Evolutionary conservation across 2,797 vertebrate genomes (phyloP), one percentile per base, ranked within the genome.

Genomic region (Chelmon rostratus): DNA sequence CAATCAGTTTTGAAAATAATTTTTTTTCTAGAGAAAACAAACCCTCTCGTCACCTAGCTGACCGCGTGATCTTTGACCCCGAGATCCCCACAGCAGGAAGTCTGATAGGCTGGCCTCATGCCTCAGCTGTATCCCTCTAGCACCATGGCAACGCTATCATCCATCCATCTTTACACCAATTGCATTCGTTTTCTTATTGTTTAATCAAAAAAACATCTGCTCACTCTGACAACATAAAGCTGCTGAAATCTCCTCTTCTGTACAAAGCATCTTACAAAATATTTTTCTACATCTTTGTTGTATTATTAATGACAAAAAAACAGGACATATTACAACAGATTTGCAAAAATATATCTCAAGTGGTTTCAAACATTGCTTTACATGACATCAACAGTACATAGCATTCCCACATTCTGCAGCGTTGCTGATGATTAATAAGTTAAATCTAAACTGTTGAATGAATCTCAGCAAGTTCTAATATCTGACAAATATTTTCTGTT

Each of bases 241-340:
- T 59, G 10, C 16, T 58, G 62, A 61, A 73, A 33, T 74, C 47
- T 80, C 54, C 47, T 80, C 54, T 83, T 73, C 59, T 91, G 84
- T 92, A 90, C 85, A 92, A 88, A 88, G 59, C 79, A 69, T 86
- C 40, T 84, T 81, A 89, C 58, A 92, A 88, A 88, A 87, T 69
- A 70, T 40, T 67, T 76, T 78, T 89, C 56, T 57, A 88, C 76
- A 87, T 85, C 37, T 76, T 70, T 81, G 69, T 71, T 75, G 7
- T 31, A 79, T 83, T 49, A 67, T 68, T 78, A 72, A 68, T n/a
- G 21, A 68, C 21, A 59, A 77, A 16, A 49, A 4, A 19, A 40
- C 61, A 69, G 49, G 13, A 70, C 42, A 66, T 68, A 73, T 78
- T 65, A 84, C 62, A 83, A 67, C 31, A 73, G 67, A 79, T 35